Conservation (phyloP, 1,140 invertebrate species). For the Euura lappo region DNA sequence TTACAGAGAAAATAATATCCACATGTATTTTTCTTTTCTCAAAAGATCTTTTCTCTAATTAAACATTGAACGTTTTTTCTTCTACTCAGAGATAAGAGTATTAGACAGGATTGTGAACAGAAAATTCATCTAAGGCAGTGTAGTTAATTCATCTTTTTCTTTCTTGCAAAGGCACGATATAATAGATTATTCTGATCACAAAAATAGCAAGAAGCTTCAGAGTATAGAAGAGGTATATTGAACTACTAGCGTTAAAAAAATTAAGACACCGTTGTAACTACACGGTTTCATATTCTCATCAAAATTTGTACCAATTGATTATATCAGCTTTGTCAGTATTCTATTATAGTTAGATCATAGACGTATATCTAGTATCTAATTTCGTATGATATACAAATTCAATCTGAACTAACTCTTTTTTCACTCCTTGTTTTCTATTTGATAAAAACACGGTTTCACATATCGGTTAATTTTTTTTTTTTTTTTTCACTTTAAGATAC, state of each 20-base stretch:
- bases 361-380: neutral
- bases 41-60: too few relatives aligned
- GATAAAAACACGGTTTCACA: too few relatives aligned
- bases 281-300: neutral
- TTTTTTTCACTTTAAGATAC: neutral
- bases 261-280: too few relatives aligned
- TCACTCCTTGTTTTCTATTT: too few relatives aligned
- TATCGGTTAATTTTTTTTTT: neutral
- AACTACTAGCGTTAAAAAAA: neutral
- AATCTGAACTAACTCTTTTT: neutral
- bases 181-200: neutral
- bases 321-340: neutral
- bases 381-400: neutral
- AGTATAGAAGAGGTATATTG: neutral
- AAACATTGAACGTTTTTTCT: too few relatives aligned
- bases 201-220: neutral
- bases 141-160: neutral
- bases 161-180: constrained; percentile 32
- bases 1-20: neutral
- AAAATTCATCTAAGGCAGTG: constrained; percentile 29
- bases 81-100: too few relatives aligned
- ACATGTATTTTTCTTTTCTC: too few relatives aligned
- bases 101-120: neutral
- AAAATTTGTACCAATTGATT: constrained; percentile 5
- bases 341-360: neutral